These are phyloP conservation scores for Ephestia elutella DNA, from an alignment of 1,140 invertebrate species.

Conservation along the genomic window DNA sequence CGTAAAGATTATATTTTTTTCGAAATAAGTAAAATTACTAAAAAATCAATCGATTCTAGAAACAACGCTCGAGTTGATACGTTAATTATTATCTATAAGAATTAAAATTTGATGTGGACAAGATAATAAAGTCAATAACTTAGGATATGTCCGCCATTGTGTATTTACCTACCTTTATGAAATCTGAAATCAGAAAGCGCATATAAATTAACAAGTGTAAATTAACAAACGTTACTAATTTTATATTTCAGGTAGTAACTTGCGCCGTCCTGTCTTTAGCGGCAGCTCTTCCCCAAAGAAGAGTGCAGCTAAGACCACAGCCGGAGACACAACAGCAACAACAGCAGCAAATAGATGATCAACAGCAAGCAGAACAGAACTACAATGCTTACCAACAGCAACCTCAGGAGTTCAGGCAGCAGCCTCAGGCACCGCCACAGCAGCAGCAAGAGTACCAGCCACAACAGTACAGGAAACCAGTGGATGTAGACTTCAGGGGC, in stretches of 20 bases:
- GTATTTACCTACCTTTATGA: too few relatives aligned
- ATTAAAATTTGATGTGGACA: too few relatives aligned
- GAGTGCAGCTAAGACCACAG: conserved; percentile 47
- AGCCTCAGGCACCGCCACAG: conserved; percentile 30
- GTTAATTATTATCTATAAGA: too few relatives aligned
- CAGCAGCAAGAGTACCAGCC: conserved; percentile 26
- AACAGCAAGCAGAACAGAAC: conserved; percentile 59
- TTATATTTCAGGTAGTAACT: conserved; percentile 48
- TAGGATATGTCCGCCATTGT: too few relatives aligned
- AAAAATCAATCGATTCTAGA: too few relatives aligned
- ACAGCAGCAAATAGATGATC: conserved; percentile 28
- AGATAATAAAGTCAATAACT: too few relatives aligned
- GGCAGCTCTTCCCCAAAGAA: conserved; percentile 57
- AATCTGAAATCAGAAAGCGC: too few relatives aligned
- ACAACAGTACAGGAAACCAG: conserved; percentile 45
- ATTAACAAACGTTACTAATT: neutral
- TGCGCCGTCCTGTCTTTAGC: conserved; percentile 47
- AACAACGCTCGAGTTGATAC: too few relatives aligned
- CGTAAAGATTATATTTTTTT: too few relatives aligned
- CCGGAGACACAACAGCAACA: conserved; percentile 14
- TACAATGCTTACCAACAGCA: conserved; percentile 54
- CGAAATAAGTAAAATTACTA: too few relatives aligned
- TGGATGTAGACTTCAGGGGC: conserved; percentile 53
- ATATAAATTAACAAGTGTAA: too few relatives aligned
- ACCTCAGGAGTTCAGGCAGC: conserved; percentile 20